A percentile compares a stretch with the other conserved stretches of the same genome.
Evolutionary conservation across 2,797 vertebrate genomes (phyloP).

Genomic region (Chrysolophus pictus): DNA sequence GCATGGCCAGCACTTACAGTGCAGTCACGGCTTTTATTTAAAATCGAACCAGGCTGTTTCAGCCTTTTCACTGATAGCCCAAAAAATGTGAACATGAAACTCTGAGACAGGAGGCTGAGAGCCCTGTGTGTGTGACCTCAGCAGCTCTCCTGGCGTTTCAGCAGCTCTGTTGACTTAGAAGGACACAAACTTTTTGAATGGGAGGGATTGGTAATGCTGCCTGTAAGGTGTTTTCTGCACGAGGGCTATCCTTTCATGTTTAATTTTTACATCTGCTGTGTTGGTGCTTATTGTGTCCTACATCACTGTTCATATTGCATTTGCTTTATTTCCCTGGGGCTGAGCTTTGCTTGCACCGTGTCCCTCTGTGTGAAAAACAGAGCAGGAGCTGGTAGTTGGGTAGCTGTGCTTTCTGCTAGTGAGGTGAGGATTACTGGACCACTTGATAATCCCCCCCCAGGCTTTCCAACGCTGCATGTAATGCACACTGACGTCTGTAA

Average conservation of each 20-base stretch:
- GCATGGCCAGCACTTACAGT: background rate
- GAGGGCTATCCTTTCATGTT: slow-evolving; percentile 17
- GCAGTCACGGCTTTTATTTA: background rate
- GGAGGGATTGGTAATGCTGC: background rate
- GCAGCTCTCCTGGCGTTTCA: background rate
- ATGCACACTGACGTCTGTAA: background rate
- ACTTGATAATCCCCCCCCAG: background rate
- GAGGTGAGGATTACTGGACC: background rate
- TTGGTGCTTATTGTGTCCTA: slow-evolving; percentile 14
- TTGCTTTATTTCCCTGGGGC: slow-evolving; percentile 29
- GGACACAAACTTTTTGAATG: background rate
- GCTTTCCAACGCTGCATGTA: background rate
- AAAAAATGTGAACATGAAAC: background rate
- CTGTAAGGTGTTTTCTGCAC: background rate
- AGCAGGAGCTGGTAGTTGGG: background rate
- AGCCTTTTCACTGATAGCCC: background rate
- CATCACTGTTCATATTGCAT: background rate
- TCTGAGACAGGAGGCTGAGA: background rate
- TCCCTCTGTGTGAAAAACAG: background rate
- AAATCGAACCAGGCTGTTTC: background rate
- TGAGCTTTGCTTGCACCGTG: background rate
- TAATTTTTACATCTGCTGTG: background rate
- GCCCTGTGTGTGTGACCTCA: background rate
- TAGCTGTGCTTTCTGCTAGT: background rate
- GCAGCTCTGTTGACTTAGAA: background rate